Conservation (phyloP, 2,888 invertebrate genomes). For the Limenitis camilla region DNA sequence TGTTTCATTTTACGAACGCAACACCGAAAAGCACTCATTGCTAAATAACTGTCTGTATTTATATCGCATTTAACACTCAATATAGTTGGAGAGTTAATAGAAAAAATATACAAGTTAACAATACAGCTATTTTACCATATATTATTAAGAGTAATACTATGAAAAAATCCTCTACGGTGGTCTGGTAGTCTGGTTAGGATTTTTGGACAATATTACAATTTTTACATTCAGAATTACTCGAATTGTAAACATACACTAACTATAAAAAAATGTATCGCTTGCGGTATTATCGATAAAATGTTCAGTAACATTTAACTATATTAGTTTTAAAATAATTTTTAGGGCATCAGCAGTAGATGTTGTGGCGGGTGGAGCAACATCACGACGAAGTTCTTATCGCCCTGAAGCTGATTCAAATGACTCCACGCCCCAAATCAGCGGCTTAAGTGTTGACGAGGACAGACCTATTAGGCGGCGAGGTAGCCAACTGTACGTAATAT, state of each 20-base stretch:
- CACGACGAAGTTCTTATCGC: constrained; percentile 77
- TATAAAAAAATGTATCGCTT: not conserved
- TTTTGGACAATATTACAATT: not conserved
- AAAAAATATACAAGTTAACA: no score
- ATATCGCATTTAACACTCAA: constrained; percentile 7
- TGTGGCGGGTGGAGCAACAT: constrained; percentile 77
- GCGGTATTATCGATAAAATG: not conserved
- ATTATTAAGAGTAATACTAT: no score
- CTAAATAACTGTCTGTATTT: constrained; percentile 17
- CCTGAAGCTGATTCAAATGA: constrained; percentile 73
- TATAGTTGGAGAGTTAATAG: not conserved
- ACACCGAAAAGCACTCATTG: constrained; percentile 23
- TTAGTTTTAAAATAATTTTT: constrained; percentile 4
- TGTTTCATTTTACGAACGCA: constrained; percentile 19
- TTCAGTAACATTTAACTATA: not conserved
- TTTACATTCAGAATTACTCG: not conserved
- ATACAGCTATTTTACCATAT: no score
- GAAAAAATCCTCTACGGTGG: no score
- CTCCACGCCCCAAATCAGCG: constrained; percentile 72
- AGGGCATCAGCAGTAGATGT: constrained; percentile 90
- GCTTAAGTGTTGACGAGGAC: constrained; percentile 81
- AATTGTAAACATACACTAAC: not conserved
- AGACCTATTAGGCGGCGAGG: constrained; percentile 84
- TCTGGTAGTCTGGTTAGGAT: no score
- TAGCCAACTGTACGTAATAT: constrained; percentile 84